Percentiles rank a stretch among this genome's conserved stretches.
phyloP scores from a whole-genome alignment of 2,888 invertebrate genomes.

The Galerucella pusilla region DNA sequence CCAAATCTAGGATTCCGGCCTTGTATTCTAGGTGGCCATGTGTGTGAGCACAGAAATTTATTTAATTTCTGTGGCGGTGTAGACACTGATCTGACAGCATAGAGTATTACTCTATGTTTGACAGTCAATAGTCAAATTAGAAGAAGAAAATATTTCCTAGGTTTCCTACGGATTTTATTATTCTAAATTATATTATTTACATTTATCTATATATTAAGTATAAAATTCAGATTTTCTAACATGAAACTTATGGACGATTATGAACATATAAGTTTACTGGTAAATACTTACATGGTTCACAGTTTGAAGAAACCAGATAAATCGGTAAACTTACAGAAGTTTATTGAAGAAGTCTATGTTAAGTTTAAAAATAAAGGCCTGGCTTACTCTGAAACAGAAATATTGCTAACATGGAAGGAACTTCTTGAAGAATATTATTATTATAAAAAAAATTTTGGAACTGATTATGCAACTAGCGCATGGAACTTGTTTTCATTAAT shows the following conservation, averaged over 20 bases:
- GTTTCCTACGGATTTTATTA: background rate
- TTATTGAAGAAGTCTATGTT: conserved; percentile 21
- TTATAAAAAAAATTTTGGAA: conserved; percentile 35
- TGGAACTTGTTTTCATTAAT: conserved; percentile 43
- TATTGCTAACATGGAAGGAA: conserved; percentile 39
- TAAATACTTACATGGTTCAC: conserved; percentile 24
- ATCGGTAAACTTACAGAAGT: conserved; percentile 27
- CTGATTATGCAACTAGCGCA: conserved; percentile 38
- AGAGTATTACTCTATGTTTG: too few species aligned
- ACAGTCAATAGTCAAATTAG: background rate
- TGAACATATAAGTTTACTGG: conserved; percentile 19
- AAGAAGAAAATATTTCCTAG: background rate
- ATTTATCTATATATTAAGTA: background rate
- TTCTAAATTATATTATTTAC: background rate
- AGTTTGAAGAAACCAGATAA: conserved; percentile 23
- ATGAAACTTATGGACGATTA: conserved; percentile 30
- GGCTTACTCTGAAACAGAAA: conserved; percentile 35
- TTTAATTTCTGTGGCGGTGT: too few species aligned
- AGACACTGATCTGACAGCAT: background rate
- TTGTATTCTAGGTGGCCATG: too few species aligned
- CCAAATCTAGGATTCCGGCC: too few species aligned
- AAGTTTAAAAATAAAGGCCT: conserved; percentile 24
- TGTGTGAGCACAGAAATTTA: too few species aligned
- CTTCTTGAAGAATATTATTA: conserved; percentile 37
- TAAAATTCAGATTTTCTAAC: background rate